A percentile compares a stretch with the other conserved stretches of the same genome.
These are phyloP conservation scores for Saguinus imperator DNA, from an alignment of 2,113 vertebrate genomes.

Conservation along the genomic window DNA sequence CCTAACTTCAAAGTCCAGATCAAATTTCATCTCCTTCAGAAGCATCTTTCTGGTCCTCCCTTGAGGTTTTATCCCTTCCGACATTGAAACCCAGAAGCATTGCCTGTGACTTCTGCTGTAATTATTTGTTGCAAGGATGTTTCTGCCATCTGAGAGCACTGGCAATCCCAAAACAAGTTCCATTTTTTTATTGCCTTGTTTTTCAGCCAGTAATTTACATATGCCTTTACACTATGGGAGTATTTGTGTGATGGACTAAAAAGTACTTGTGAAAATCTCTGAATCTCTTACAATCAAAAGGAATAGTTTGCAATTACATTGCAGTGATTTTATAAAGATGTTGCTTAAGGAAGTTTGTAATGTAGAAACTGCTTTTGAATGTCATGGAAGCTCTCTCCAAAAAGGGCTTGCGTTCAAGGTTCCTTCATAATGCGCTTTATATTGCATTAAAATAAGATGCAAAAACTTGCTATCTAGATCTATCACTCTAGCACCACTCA, in stretches of 20 bases:
- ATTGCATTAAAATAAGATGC: background rate
- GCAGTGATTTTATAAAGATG: background rate
- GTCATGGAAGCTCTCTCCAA: too few relatives aligned
- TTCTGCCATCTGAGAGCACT: background rate
- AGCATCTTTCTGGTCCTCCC: background rate
- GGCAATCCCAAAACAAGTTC: background rate
- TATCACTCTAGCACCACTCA: background rate
- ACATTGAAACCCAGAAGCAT: background rate
- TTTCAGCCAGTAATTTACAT: background rate
- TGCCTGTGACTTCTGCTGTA: too few relatives aligned
- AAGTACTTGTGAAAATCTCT: background rate
- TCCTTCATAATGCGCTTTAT: background rate
- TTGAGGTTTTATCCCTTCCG: background rate
- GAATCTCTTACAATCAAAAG: background rate
- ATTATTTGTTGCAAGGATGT: too few relatives aligned
- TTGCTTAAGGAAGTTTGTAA: background rate
- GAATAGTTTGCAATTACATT: background rate
- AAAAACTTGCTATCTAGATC: too few relatives aligned
- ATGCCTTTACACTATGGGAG: background rate
- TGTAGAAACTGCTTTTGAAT: background rate
- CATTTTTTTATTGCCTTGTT: background rate
- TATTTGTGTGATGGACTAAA: background rate
- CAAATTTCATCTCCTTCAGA: background rate
- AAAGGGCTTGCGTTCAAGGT: fast-evolving
- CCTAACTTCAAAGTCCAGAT: background rate